Percentiles rank a stretch among this genome's conserved stretches.
These are phyloP conservation scores for Chloromyia formosa DNA, from an alignment of 2,888 invertebrate species.

Conservation along the genomic window DNA sequence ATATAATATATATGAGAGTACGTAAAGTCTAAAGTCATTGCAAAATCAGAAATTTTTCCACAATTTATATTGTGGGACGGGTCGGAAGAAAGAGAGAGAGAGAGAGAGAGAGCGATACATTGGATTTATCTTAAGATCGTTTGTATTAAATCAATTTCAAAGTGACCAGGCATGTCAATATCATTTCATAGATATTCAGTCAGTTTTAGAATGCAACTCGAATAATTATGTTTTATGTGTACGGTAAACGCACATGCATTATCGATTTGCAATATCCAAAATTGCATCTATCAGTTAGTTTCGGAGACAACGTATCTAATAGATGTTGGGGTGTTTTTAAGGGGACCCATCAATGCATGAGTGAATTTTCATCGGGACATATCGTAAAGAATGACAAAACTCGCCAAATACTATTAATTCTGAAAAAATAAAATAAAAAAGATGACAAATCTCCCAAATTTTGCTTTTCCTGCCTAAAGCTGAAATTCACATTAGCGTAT, in stretches of 20 bases:
- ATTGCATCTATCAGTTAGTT: neutral
- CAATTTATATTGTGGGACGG: neutral
- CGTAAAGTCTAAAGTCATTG: neutral
- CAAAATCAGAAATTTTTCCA: neutral
- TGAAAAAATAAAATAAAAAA: no score
- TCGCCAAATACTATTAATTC: no score
- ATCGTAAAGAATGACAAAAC: no score
- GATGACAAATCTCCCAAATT: no score
- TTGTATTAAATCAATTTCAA: slow-evolving; percentile 5
- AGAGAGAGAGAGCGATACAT: no score
- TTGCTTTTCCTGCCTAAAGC: no score
- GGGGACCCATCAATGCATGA: no score
- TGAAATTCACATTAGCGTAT: no score
- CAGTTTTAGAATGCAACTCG: neutral
- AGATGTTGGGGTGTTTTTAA: neutral
- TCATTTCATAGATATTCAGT: neutral
- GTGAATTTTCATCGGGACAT: no score
- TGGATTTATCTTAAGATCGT: neutral
- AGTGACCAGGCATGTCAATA: slow-evolving; percentile 2
- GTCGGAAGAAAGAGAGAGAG: neutral
- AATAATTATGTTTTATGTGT: slow-evolving; percentile 7
- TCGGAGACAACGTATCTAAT: neutral
- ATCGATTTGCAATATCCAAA: neutral
- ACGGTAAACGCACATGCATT: neutral
- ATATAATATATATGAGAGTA: no score